Evolutionary conservation across 2,113 vertebrate genomes (phyloP).

Genomic region (Neolamprologus tretocephalus): DNA sequence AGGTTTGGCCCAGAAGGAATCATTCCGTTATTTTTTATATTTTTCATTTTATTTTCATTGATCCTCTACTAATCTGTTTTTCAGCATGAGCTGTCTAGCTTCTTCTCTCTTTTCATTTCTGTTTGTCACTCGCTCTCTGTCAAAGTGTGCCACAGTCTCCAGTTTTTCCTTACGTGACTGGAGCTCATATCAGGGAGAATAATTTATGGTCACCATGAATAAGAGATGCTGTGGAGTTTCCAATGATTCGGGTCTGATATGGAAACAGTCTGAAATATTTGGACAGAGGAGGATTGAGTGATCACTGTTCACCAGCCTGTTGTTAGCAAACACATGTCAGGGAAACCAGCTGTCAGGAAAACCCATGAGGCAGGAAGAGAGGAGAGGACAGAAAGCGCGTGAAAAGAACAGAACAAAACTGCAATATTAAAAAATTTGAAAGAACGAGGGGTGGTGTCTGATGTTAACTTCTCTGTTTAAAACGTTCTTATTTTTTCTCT

Average conservation of each 20-base stretch:
- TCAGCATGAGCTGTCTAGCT: neutral
- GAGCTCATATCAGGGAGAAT: slow-evolving; percentile 74
- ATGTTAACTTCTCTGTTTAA: neutral
- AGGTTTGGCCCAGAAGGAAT: neutral
- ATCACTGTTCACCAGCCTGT: slow-evolving; percentile 61
- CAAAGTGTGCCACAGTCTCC: slow-evolving; percentile 37
- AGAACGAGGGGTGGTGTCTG: neutral
- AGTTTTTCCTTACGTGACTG: slow-evolving; percentile 74
- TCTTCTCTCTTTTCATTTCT: neutral
- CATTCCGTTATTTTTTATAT: neutral
- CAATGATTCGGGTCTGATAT: slow-evolving; percentile 67
- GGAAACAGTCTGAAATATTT: slow-evolving; percentile 74
- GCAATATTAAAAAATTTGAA: neutral
- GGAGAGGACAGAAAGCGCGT: neutral
- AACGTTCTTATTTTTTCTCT: neutral
- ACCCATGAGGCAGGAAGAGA: slow-evolving; percentile 10
- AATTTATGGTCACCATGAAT: slow-evolving; percentile 73
- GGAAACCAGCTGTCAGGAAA: slow-evolving; percentile 45
- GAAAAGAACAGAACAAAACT: neutral
- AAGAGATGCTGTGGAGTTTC: slow-evolving; percentile 69
- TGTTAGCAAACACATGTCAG: slow-evolving; percentile 68
- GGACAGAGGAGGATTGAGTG: slow-evolving; percentile 63
- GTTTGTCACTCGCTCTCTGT: slow-evolving; percentile 10
- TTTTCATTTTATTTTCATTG: neutral
- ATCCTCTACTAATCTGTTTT: slow-evolving; percentile 1